phyloP scores from a whole-genome alignment of 2,888 invertebrate species.

The Leptopilina syphax region DNA sequence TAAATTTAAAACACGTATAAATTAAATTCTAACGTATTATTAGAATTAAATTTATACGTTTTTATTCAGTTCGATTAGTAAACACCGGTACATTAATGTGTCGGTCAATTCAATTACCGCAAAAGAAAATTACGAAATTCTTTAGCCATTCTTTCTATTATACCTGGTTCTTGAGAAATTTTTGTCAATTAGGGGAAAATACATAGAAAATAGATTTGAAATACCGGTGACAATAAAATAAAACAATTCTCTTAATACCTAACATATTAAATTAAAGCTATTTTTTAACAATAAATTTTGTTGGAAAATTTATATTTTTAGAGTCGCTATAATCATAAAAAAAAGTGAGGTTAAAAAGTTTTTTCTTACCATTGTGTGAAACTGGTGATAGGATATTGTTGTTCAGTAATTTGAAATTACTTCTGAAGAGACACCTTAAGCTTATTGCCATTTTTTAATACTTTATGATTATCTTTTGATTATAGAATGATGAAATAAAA shows the following conservation, averaged over 20 bases:
- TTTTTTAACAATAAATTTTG: neutral
- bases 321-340: neutral
- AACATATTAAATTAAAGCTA: neutral
- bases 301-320: neutral
- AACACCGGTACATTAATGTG: too few relatives aligned
- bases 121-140: too few relatives aligned
- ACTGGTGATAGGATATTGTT: constrained; percentile 8
- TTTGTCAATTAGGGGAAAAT: too few relatives aligned
- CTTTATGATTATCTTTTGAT: neutral
- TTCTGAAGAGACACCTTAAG: constrained; percentile 12
- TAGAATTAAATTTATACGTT: too few relatives aligned
- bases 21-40: too few relatives aligned
- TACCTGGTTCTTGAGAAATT: too few relatives aligned
- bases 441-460: constrained; percentile 17
- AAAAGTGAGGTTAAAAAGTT: constrained; percentile 19
- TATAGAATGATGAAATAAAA: neutral
- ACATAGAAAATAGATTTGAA: too few relatives aligned
- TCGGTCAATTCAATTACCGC: too few relatives aligned
- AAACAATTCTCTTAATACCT: neutral
- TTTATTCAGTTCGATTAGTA: too few relatives aligned
- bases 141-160: too few relatives aligned
- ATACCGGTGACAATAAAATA: neutral
- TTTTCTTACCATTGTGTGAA: constrained; percentile 21
- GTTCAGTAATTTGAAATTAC: constrained; percentile 18
- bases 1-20: too few relatives aligned